These are phyloP conservation scores for Alectura lathami DNA, from an alignment of 2,113 vertebrate genomes.

Conservation along the genomic window DNA sequence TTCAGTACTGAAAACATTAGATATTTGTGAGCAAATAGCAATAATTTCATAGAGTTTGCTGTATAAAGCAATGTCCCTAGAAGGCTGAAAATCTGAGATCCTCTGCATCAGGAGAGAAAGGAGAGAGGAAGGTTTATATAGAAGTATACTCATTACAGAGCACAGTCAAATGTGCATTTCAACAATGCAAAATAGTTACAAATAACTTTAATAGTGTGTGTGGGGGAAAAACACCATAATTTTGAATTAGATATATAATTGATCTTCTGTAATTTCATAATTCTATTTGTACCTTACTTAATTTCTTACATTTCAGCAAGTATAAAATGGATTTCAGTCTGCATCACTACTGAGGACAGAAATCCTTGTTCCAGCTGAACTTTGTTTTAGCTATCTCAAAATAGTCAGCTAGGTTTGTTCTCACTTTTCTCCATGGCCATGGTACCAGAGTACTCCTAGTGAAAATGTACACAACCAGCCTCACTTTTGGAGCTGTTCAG, in stretches of 20 bases:
- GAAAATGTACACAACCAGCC: rapidly evolving
- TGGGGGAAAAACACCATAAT: rapidly evolving
- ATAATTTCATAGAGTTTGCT: background rate
- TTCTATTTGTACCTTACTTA: background rate
- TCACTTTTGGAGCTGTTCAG: background rate
- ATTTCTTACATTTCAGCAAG: background rate
- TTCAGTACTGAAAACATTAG: background rate
- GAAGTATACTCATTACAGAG: background rate
- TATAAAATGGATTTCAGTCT: background rate
- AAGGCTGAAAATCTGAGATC: background rate
- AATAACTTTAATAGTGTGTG: background rate
- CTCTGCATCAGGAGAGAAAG: background rate
- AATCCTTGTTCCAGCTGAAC: background rate
- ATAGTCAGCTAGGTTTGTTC: background rate
- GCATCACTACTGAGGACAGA: background rate
- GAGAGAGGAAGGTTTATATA: background rate
- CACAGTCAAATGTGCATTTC: background rate
- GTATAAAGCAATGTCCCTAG: background rate
- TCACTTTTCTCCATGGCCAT: background rate
- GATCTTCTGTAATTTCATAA: background rate
- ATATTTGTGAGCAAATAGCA: background rate
- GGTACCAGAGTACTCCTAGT: background rate
- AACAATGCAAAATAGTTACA: background rate
- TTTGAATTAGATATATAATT: background rate
- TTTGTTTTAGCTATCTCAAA: background rate